Base-by-base conservation (phyloP, 2,113 vertebrate species). In the Semicossyphus pulcher region DNA sequence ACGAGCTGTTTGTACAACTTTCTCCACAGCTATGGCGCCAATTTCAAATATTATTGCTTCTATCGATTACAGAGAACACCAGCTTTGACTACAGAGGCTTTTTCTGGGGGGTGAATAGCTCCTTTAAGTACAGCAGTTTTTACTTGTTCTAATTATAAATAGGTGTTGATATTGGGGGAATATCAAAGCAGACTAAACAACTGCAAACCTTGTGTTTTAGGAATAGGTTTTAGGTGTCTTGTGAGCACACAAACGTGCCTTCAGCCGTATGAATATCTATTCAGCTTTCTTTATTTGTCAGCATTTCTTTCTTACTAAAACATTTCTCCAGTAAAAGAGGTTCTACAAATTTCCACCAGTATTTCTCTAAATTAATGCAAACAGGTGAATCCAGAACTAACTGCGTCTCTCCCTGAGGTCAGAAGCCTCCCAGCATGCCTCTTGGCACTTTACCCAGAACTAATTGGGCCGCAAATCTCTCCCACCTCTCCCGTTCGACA, bases 401-500 rank as follows among this genome's bases (percentile, higher is more conserved):
- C 84, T 42, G 20, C 44, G 54, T 83, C 53, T 76, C 54, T 72
- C 73, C 73, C 56, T 31, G 45, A 75, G 86, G 83, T 84, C 70
- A 65, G 60, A 32, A 26, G 18, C 48, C 59, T 57, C 57, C 20
- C 52, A 34, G 62, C 34, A 26, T 66, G 68, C 47, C 61, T 41
- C 26, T 37, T 14, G 9, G 66, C 63, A 28, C 34, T 57, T 64
- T 86, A 81, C 77, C 65, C 70, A 36, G 8, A 45, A 62, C 49
- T 87, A 85, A 91, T 90, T 86, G 78, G 74, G 42, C 69, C 53
- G 87, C 41, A 79, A 73, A 81, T 81, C 42, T 56, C 44, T 41
- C 42, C 53, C 52, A 65, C 44, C 29, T 53, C 23, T 61, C 4
- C 15, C 5, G 68, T 73, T 69, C 23, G n/a, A 54, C 58, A 47